Conservation (phyloP, 2,797 vertebrate species). For the Sternarchorhynchus goeldii region DNA sequence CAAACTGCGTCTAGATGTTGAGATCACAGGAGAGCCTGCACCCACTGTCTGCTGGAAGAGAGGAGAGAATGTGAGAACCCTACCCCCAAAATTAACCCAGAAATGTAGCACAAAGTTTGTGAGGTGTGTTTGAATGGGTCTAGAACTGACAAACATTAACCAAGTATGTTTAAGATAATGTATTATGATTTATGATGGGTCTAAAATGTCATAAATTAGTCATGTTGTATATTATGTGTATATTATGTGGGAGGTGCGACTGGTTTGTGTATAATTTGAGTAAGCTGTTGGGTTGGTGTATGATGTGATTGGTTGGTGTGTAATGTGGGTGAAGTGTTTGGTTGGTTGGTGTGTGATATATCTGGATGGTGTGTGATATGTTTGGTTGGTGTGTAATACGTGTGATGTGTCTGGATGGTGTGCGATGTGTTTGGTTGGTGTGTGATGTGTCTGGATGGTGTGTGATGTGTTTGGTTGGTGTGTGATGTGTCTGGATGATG, state of each 20-base stretch:
- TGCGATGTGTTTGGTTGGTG: not conserved
- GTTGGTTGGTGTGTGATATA: no score
- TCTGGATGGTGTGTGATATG: not conserved
- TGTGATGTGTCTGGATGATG: not conserved
- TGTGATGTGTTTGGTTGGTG: not conserved
- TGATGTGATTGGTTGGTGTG: no score
- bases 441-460: not conserved
- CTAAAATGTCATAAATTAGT: no score
- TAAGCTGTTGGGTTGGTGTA: no score
- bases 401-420: not conserved
- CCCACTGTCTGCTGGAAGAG: slow-evolving; percentile 83
- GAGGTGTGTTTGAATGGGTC: not conserved
- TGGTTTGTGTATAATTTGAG: no score
- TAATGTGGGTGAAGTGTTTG: no score
- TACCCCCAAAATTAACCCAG: not conserved
- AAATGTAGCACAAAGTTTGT: no score
- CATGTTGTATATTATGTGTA: no score
- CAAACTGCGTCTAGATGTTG: slow-evolving; percentile 86
- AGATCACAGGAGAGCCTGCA: slow-evolving; percentile 86
- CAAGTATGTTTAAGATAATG: no score
- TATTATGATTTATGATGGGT: no score
- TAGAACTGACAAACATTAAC: no score
- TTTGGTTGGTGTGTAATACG: not conserved
- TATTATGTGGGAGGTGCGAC: no score
- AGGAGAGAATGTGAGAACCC: slow-evolving; percentile 71